Evolutionary conservation across 1,140 invertebrate genomes (phyloP).

Genomic region (Hestina assimilis): DNA sequence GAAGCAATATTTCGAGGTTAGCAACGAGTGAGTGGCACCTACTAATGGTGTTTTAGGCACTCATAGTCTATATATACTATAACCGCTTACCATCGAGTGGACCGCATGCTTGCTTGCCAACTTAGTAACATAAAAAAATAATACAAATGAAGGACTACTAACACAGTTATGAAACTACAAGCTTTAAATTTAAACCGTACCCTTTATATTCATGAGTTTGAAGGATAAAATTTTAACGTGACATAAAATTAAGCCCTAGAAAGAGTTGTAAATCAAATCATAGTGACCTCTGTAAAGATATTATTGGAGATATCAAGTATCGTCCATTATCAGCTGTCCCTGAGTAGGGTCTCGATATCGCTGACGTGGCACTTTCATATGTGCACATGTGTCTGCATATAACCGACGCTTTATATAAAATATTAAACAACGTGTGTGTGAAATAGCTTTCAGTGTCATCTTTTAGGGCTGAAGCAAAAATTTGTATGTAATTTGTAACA

Average conservation of each 20-base stretch:
- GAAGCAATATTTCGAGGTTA: too few species aligned
- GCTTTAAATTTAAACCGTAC: too few species aligned
- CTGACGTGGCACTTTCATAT: constrained; percentile 28
- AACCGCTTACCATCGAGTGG: too few species aligned
- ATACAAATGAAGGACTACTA: too few species aligned
- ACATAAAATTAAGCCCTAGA: not conserved
- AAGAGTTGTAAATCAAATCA: constrained; percentile 7
- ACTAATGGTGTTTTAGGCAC: too few species aligned
- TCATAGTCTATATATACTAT: too few species aligned
- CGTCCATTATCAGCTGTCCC: constrained; percentile 47
- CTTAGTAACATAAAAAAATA: too few species aligned
- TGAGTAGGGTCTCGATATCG: constrained; percentile 40
- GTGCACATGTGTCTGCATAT: constrained; percentile 7
- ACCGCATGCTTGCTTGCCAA: too few species aligned
- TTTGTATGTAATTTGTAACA: not conserved
- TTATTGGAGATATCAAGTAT: constrained; percentile 45
- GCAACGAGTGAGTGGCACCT: too few species aligned
- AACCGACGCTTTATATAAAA: constrained; percentile 4
- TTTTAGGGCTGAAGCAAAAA: not conserved
- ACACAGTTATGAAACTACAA: too few species aligned
- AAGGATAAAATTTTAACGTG: not conserved
- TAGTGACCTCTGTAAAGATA: constrained; percentile 26
- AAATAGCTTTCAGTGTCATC: not conserved
- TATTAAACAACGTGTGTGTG: constrained; percentile 1
- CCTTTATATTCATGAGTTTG: not conserved